Evolutionary conservation across 2,113 vertebrate genomes (phyloP), one percentile per base, ranked within the genome.

Genomic region (Myotis lucifugus): DNA sequence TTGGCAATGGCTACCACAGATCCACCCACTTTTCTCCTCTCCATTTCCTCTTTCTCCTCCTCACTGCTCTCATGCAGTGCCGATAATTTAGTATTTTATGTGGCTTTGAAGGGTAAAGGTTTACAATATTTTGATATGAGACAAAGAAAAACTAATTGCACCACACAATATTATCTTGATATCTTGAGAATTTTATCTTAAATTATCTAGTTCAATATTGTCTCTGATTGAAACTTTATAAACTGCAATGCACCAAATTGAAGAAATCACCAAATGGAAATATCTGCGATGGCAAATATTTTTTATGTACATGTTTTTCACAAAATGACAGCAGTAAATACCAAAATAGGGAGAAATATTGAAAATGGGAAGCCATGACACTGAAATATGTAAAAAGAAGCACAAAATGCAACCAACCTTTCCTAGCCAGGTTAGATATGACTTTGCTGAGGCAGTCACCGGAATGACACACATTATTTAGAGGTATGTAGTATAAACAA

Each of bases 111-210:
- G 40, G 52, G 5, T 54, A 8, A 74, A 23, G 2, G 25, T 67
- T 90, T 78, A 32, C 21, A 15, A 15, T 37, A 32, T 87, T 90
- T 88, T 81, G 5, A 32, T 79, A 9, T 56, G 3, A 61, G 7
- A 69, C 34, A 79, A 84, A 92, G 54, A 79, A 72, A 85, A 81
- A 70, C 2, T 61, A 72, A 78, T 0, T 61, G 40, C 4, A 67
- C 19, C 50, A 87, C 40, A 48, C 29, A 73, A 40, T 32, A 67
- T 32, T 70, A 77, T 86, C 29, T 81, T 67, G 23, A 66, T 78
- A 54, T 89, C 17, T 91, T 92, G 52, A 92, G 70, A 92, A 92
- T 8, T 78, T 72, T 73, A 23, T 81, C 59, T 78, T 78, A 85
- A 77, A 82, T 48, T 3, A 83, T 59, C 11, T 73, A 73, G 29